A percentile compares a stretch with the other conserved stretches of the same genome.
phyloP scores from a whole-genome alignment of 1,140 invertebrate species.

The Parasteatoda tepidariorum region DNA sequence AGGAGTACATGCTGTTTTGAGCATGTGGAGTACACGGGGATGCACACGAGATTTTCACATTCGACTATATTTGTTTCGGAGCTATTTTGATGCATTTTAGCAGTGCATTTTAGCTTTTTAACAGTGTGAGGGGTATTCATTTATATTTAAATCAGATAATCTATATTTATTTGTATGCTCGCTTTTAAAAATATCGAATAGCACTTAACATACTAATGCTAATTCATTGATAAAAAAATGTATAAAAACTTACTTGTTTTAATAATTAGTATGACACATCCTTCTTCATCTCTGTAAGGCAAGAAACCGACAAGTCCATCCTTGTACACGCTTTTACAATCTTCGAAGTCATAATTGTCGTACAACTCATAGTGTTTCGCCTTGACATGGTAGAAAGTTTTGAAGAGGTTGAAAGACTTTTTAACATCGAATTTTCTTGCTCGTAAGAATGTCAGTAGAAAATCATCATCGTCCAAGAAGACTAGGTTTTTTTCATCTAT shows the following conservation, averaged over 20 bases:
- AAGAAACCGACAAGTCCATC: constrained; percentile 81
- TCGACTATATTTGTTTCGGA: too few species aligned
- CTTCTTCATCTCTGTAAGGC: constrained; percentile 79
- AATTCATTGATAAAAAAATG: background rate
- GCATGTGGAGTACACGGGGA: too few species aligned
- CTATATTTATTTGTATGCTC: too few species aligned
- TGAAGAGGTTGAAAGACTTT: constrained; percentile 80
- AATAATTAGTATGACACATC: constrained; percentile 72
- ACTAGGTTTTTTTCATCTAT: constrained; percentile 20
- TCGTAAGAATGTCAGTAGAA: constrained; percentile 82
- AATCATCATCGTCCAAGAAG: constrained; percentile 76
- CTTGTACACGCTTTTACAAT: background rate
- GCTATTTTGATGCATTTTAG: too few species aligned
- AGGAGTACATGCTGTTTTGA: too few species aligned
- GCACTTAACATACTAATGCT: too few species aligned
- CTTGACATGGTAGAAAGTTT: constrained; percentile 82
- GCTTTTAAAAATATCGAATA: too few species aligned
- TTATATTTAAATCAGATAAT: too few species aligned
- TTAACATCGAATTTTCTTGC: constrained; percentile 84
- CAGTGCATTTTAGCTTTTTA: too few species aligned
- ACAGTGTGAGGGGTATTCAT: too few species aligned
- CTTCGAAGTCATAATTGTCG: constrained; percentile 4
- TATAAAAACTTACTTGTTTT: background rate
- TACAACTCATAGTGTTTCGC: constrained; percentile 73
- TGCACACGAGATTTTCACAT: too few species aligned